Conservation (phyloP, 1,140 invertebrate species). For the Apocrypta bakeri region DNA sequence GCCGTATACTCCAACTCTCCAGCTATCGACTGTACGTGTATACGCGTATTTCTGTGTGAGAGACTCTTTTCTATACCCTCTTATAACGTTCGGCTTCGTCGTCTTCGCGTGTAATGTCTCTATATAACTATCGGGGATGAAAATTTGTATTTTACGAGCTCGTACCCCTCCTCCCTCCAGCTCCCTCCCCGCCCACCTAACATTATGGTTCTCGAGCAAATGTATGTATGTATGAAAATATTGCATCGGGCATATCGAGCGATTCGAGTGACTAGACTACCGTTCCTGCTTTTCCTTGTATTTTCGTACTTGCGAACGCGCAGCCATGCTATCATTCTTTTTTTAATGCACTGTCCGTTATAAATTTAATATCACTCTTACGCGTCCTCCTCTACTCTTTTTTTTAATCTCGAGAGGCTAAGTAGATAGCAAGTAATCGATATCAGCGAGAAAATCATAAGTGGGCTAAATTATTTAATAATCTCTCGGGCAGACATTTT, state of each 20-base stretch:
- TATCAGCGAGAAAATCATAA: neutral
- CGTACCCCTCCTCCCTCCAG: neutral
- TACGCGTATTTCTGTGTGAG: too few relatives aligned
- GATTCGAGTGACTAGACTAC: neutral
- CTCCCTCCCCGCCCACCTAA: neutral
- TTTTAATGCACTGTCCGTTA: neutral
- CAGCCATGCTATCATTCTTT: neutral
- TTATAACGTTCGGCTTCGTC: neutral
- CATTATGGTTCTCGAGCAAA: neutral
- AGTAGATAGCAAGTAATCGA: neutral
- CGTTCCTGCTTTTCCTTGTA: neutral
- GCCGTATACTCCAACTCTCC: constrained; percentile 55
- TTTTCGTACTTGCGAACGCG: neutral
- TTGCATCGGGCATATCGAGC: constrained; percentile 1
- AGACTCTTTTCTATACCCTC: neutral
- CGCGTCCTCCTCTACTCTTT: neutral
- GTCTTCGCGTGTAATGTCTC: neutral
- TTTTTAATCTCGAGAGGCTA: neutral
- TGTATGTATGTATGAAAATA: neutral
- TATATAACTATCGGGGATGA: constrained; percentile 2
- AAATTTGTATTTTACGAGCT: constrained; percentile 59
- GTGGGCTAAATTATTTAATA: neutral
- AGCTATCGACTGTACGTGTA: neutral
- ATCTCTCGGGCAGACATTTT: too few relatives aligned
- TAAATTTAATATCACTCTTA: neutral